Base-by-base conservation (phyloP, 2,888 invertebrate species). In the Caenorhabditis virilis region DNA sequence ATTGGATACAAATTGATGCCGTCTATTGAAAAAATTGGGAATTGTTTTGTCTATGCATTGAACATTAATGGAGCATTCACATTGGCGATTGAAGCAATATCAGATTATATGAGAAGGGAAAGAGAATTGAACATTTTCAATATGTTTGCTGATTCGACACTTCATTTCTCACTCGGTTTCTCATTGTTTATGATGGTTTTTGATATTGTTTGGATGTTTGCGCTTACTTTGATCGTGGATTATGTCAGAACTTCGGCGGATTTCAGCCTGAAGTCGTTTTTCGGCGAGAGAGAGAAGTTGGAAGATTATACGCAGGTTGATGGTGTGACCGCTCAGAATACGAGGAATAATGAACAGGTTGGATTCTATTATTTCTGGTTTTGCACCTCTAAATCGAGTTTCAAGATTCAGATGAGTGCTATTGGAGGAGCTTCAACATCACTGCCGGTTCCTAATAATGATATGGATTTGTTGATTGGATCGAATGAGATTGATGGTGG, bases 171-270 rank as follows among this genome's bases (percentile, higher is more conserved):
- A 7, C 47, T 78, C 22, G 80, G 78, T n/a, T 58, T 62, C 46
- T 74, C 78, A 20, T 46, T 79, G 6, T 27, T 80, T 2, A 78
- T 81, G 78, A 61, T 81, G 41, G 57, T 80, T 25, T 52, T 80
- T 15, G 81, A 81, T 52, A 67, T 75, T 16, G 1, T 72, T 0
- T 61, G 61, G 68, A 72, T 72, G 72, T 39, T 47, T 1, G 41
- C 38, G 6, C 42, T 50, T 16, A 51, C 63, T 4, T 30, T 69
- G 18, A 11, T 69, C 35, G 55, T 69, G 15, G 72, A 72, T 48
- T 36, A 54, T 11, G 35, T 66, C 23, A 26, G 58, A 30, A 59
- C 55, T 7, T 50, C 56, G 5, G 46, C 53, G 15, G 72, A 72
- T 48, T 64, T 64, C 48, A 62, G 51, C 43, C 26, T 69, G 33